Evolutionary conservation across 2,888 invertebrate species (phyloP).

Genomic region (Agonopterix arenella): DNA sequence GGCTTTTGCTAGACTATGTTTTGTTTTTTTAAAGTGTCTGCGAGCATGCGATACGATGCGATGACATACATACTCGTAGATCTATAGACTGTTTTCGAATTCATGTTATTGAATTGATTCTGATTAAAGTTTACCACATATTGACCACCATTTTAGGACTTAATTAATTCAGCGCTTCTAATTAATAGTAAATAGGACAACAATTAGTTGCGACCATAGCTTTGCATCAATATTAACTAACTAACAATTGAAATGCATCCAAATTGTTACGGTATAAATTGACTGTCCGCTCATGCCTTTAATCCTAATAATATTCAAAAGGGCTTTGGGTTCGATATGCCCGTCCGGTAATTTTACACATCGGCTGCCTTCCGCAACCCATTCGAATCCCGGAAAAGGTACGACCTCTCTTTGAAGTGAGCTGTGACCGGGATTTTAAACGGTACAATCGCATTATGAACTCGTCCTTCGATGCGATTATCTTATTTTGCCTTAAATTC

Average conservation of each 20-base stretch:
- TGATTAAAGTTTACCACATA: no score
- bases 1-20: conserved; percentile 1
- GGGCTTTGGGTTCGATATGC: neutral
- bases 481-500: no score
- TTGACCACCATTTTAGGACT: no score
- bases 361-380: conserved; percentile 5
- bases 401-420: conserved; percentile 1
- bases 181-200: neutral
- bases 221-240: neutral
- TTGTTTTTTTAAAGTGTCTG: neutral
- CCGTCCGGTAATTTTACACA: conserved; percentile 7
- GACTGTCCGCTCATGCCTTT: neutral
- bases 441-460: no score
- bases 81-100: no score
- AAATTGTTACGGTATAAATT: neutral
- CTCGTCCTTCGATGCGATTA: no score
- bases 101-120: no score
- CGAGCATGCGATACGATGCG: neutral
- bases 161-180: neutral
- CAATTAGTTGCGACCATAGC: neutral
- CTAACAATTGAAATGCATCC: neutral
- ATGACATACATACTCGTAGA: no score
- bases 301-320: conserved; percentile 1
- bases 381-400: conserved; percentile 6
- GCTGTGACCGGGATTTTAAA: neutral